Conservation (phyloP, 2,888 invertebrate species). For the Dicranocentrus wangi region DNA sequence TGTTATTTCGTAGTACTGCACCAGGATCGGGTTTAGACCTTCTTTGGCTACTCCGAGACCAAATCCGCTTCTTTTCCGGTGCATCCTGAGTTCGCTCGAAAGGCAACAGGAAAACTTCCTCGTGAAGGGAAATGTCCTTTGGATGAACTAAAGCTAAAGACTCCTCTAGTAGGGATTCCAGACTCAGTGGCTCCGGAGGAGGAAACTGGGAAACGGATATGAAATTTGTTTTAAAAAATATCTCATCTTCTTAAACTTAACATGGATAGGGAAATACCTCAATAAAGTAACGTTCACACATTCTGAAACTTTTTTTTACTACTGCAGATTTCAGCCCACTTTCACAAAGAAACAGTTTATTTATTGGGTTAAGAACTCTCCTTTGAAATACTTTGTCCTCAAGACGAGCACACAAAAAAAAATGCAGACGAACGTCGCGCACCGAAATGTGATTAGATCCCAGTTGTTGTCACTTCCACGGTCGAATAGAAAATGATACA, state of each 20-base stretch:
- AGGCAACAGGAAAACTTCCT: conserved; percentile 53
- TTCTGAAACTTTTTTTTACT: conserved; percentile 12
- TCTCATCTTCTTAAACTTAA: too few species aligned
- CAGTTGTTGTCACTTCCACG: conserved; percentile 27
- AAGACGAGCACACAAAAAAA: background rate
- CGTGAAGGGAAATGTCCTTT: conserved; percentile 43
- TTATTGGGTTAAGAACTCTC: too few species aligned
- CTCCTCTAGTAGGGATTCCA: conserved; percentile 43
- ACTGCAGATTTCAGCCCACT: background rate
- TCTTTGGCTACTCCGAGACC: conserved; percentile 22
- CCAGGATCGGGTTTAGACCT: conserved; percentile 34
- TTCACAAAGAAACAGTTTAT: background rate
- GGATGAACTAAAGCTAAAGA: conserved; percentile 49
- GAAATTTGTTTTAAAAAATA: too few species aligned
- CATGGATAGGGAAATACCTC: conserved; percentile 46
- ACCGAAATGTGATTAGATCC: background rate
- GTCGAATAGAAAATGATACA: conserved; percentile 38
- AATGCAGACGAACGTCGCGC: background rate
- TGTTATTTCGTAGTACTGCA: conserved; percentile 51
- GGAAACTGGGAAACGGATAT: conserved; percentile 56
- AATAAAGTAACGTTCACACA: conserved; percentile 57
- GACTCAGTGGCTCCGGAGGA: conserved; percentile 42
- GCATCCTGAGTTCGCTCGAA: conserved; percentile 42
- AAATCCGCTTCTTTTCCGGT: conserved; percentile 34
- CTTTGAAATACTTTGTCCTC: too few species aligned